Conservation (phyloP, 2,888 invertebrate species). For the Unio delphinus region DNA sequence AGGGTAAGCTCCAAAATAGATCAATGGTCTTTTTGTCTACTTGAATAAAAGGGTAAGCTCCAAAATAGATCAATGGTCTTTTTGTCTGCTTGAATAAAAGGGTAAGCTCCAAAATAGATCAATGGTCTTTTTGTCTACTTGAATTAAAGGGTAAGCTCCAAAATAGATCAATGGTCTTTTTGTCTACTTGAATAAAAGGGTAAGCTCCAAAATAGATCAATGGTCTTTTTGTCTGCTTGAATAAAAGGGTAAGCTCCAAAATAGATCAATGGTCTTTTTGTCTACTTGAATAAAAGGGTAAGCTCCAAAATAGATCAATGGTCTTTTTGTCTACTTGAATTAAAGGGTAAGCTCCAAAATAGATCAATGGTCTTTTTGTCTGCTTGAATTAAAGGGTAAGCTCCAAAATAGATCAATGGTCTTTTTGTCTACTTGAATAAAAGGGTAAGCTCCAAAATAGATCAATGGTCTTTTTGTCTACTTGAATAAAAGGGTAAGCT, state of each 20-base stretch:
- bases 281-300: slow-evolving; percentile 94
- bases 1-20: slow-evolving; percentile 75
- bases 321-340: slow-evolving; percentile 97
- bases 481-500: slow-evolving; percentile 87
- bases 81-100: slow-evolving; percentile 98
- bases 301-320: too few species aligned
- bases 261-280: too few species aligned
- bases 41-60: slow-evolving; percentile 86
- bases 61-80: too few species aligned
- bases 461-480: too few species aligned
- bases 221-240: slow-evolving; percentile 97
- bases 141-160: slow-evolving; percentile 83
- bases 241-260: slow-evolving; percentile 81
- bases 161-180: too few species aligned
- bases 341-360: slow-evolving; percentile 80
- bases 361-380: too few species aligned
- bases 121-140: slow-evolving; percentile 98
- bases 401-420: too few species aligned
- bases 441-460: slow-evolving; percentile 76
- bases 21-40: too few species aligned
- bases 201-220: slow-evolving; percentile 59
- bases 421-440: slow-evolving; percentile 98
- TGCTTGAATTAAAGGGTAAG: slow-evolving; percentile 92
- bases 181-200: slow-evolving; percentile 95
- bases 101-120: slow-evolving; percentile 70